A percentile compares a stretch with the other conserved stretches of the same genome.
These are phyloP conservation scores for Asarcornis scutulata DNA, from an alignment of 2,113 vertebrate species.

Conservation along the genomic window DNA sequence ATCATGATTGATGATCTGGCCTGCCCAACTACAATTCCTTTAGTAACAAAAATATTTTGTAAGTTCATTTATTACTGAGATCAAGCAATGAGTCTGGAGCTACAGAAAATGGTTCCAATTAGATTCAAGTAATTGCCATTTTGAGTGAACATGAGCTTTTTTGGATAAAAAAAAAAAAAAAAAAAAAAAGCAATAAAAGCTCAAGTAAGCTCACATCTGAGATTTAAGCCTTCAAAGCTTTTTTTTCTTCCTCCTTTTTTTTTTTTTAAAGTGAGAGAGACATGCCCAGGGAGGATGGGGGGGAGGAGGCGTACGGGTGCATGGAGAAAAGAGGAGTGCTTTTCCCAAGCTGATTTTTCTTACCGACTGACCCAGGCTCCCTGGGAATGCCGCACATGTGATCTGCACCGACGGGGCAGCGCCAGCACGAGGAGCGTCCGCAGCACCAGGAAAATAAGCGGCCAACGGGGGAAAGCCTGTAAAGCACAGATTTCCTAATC, in stretches of 20 bases:
- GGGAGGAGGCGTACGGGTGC: background rate
- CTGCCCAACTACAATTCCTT: constrained; percentile 61
- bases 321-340: constrained; percentile 63
- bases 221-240: constrained; percentile 68
- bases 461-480: constrained; percentile 52
- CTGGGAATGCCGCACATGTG: constrained; percentile 67
- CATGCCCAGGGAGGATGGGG: background rate
- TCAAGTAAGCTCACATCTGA: constrained; percentile 65
- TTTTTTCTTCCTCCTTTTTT: background rate
- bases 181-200: constrained; percentile 57
- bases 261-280: background rate
- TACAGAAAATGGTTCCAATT: constrained; percentile 73
- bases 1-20: constrained; percentile 64
- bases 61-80: constrained; percentile 70
- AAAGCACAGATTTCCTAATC: constrained; percentile 60
- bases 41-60: constrained; percentile 70
- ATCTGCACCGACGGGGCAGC: constrained; percentile 60
- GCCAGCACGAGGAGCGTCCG: constrained; percentile 36
- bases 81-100: constrained; percentile 64
- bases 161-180: constrained; percentile 41
- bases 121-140: constrained; percentile 70
- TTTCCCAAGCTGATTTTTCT: constrained; percentile 77
- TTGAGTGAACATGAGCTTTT: constrained; percentile 66
- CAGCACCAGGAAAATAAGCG: constrained; percentile 60
- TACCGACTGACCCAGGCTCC: constrained; percentile 61